Conservation (phyloP, 2,888 invertebrate genomes). For the Leptinotarsa haldemani region DNA sequence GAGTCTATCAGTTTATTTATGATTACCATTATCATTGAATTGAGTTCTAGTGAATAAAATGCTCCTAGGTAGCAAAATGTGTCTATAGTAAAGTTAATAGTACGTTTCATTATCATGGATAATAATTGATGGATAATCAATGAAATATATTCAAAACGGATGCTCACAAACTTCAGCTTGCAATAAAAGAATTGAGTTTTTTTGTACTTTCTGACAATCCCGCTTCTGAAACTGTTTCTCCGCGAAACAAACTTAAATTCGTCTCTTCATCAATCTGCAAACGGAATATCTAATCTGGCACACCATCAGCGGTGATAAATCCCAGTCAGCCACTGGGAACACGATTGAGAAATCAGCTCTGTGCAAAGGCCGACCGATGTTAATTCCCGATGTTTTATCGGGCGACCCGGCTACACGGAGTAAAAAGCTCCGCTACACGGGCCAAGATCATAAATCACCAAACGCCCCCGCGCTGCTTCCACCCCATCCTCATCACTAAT, state of each 20-base stretch:
- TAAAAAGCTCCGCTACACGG: constrained; percentile 27
- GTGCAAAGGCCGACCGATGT: constrained; percentile 25
- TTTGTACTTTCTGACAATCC: not conserved
- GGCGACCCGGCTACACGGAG: constrained; percentile 28
- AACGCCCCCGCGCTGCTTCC: constrained; percentile 2
- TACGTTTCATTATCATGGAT: too few relatives aligned
- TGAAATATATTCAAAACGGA: too few relatives aligned
- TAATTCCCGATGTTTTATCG: constrained; percentile 31
- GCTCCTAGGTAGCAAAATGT: too few relatives aligned
- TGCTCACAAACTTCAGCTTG: too few relatives aligned
- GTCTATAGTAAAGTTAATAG: too few relatives aligned
- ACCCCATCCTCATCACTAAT: constrained; percentile 32
- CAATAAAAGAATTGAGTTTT: not conserved
- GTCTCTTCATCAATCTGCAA: not conserved
- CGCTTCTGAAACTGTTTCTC: not conserved
- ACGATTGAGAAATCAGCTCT: constrained; percentile 26
- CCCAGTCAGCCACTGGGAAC: not conserved
- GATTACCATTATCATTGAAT: too few relatives aligned
- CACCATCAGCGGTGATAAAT: constrained; percentile 19
- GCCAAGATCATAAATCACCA: constrained; percentile 26
- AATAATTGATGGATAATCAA: too few relatives aligned
- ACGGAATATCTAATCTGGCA: not conserved
- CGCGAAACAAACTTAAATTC: not conserved
- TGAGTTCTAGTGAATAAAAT: too few relatives aligned
- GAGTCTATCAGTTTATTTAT: too few relatives aligned